Percentiles rank a stretch among this genome's conserved stretches.
These are phyloP conservation scores for Panzeria rudis DNA, from an alignment of 2,888 invertebrate genomes.

Conservation along the genomic window DNA sequence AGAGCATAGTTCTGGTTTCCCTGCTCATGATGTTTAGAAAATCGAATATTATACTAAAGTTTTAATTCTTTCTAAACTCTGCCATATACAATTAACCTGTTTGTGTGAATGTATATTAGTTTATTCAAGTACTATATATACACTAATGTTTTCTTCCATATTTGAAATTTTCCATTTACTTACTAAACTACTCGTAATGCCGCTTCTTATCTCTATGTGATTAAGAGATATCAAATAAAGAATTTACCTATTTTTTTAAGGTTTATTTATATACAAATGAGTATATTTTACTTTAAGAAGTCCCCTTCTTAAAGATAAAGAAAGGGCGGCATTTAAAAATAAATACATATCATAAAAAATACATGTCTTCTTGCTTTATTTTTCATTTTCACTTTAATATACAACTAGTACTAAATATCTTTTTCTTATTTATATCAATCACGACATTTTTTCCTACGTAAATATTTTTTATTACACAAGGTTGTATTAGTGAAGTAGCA, in stretches of 20 bases:
- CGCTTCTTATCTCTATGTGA: slow-evolving; percentile 11
- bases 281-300: not conserved
- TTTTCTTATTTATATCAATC: not conserved
- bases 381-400: slow-evolving; percentile 23
- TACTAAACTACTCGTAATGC: not conserved
- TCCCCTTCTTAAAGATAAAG: slow-evolving; percentile 36
- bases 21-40: too few species aligned
- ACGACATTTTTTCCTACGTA: not conserved
- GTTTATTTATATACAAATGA: not conserved
- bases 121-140: not conserved
- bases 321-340: slow-evolving; percentile 46
- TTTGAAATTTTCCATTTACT: slow-evolving; percentile 3
- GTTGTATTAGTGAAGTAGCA: slow-evolving; percentile 74
- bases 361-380: not conserved
- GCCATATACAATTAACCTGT: not conserved
- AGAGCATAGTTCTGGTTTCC: too few species aligned
- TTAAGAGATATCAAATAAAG: not conserved
- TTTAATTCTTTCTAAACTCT: not conserved
- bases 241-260: not conserved
- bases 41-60: not conserved
- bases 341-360: not conserved
- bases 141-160: not conserved
- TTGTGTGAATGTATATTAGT: not conserved
- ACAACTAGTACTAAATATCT: not conserved
- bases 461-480: slow-evolving; percentile 15